A percentile compares a stretch with the other conserved stretches of the same genome.
phyloP scores from a whole-genome alignment of 2,888 invertebrate genomes.

The Dendrolimus houi region DNA sequence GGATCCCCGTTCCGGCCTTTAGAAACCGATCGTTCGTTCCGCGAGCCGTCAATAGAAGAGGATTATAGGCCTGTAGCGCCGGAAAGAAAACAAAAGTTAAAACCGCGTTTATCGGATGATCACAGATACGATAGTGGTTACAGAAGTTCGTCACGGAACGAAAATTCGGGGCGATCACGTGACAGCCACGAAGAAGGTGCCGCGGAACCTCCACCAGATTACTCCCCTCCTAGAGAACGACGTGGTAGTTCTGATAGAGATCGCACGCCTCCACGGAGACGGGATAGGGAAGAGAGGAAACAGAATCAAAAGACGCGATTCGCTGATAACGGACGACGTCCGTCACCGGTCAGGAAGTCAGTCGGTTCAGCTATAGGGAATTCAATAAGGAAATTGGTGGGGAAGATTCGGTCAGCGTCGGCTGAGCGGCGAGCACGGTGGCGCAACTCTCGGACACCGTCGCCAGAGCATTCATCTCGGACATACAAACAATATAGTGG shows the following conservation, averaged over 20 bases:
- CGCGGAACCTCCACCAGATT: conserved; percentile 82
- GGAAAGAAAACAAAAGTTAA: conserved; percentile 78
- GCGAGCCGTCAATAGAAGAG: conserved; percentile 69
- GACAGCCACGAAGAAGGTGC: conserved; percentile 68
- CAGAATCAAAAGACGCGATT: conserved; percentile 84
- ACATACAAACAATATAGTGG: conserved; percentile 70
- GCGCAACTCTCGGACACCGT: conserved; percentile 77
- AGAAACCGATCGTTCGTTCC: conserved; percentile 60
- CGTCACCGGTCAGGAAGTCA: conserved; percentile 63
- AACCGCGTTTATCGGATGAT: conserved; percentile 69
- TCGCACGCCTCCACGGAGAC: conserved; percentile 60
- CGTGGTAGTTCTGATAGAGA: conserved; percentile 60
- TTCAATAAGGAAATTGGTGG: conserved; percentile 87
- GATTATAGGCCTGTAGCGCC: conserved; percentile 78
- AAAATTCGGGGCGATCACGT: conserved; percentile 65
- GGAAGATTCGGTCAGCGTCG: conserved; percentile 85
- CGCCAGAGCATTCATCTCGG: conserved; percentile 75
- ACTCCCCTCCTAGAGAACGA: conserved; percentile 78
- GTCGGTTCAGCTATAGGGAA: conserved; percentile 83
- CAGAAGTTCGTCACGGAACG: conserved; percentile 73
- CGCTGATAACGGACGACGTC: conserved; percentile 61
- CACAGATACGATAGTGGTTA: conserved; percentile 76
- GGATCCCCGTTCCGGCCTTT: conserved; percentile 68
- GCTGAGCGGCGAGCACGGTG: conserved; percentile 80
- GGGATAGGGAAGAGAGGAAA: conserved; percentile 71